Evolutionary conservation across 1,140 invertebrate genomes (phyloP).

Genomic region (Steinernema khuongi): DNA sequence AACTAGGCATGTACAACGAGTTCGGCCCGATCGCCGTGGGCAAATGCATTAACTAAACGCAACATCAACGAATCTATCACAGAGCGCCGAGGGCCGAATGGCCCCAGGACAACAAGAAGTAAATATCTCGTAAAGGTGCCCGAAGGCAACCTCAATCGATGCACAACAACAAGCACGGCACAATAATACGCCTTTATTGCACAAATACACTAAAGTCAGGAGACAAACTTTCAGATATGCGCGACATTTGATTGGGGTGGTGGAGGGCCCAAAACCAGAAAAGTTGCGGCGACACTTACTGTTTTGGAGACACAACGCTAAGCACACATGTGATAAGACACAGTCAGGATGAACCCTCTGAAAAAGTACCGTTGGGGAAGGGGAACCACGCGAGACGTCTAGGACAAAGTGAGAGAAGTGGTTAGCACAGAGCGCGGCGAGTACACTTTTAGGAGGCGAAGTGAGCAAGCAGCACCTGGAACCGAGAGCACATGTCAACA

Average conservation of each 20-base stretch:
- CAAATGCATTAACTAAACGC: not conserved
- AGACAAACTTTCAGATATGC: not conserved
- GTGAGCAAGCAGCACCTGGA: conserved; percentile 14
- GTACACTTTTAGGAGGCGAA: not conserved
- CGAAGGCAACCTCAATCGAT: conserved; percentile 10
- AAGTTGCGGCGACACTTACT: not conserved
- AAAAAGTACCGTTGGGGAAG: too few relatives aligned
- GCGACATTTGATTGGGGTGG: not conserved
- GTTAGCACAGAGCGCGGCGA: not conserved
- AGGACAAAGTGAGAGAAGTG: not conserved
- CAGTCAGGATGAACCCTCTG: not conserved
- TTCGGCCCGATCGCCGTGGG: not conserved
- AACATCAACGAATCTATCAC: not conserved
- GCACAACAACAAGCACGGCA: not conserved
- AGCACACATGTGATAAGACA: not conserved
- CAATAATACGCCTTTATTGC: not conserved
- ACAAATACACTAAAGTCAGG: conserved; percentile 13
- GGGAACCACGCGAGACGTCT: not conserved
- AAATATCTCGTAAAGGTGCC: conserved; percentile 10
- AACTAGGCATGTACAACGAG: not conserved
- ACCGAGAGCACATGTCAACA: not conserved
- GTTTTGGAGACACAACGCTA: not conserved
- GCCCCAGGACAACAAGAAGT: not conserved
- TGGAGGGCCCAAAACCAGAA: not conserved
- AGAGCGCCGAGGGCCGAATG: not conserved